A percentile compares a stretch with the other conserved stretches of the same genome.
Evolutionary conservation across 2,113 vertebrate genomes (phyloP).

Genomic region (Lamprotornis superbus): DNA sequence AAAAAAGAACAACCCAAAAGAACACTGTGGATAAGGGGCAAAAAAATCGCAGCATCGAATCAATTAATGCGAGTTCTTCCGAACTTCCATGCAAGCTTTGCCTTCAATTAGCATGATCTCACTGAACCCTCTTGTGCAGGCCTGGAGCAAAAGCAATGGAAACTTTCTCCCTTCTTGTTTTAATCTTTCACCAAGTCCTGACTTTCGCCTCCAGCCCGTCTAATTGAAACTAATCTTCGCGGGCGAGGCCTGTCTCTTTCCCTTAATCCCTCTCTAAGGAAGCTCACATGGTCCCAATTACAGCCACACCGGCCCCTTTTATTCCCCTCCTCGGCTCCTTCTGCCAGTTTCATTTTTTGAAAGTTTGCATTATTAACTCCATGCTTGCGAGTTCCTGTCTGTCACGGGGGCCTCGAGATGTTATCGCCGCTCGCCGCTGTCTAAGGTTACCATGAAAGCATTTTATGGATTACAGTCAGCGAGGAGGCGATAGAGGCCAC

Average conservation of each 20-base stretch:
- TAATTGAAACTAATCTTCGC: slow-evolving; percentile 98
- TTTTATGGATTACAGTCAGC: slow-evolving; percentile 90
- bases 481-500: slow-evolving; percentile 76
- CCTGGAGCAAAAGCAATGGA: slow-evolving; percentile 74
- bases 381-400: slow-evolving; percentile 95
- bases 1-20: not conserved
- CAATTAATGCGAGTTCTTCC: slow-evolving; percentile 68
- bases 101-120: slow-evolving; percentile 79
- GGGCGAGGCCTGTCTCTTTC: slow-evolving; percentile 94
- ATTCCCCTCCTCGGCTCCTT: slow-evolving; percentile 81
- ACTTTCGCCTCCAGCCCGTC: slow-evolving; percentile 93
- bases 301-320: slow-evolving; percentile 83
- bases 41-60: slow-evolving; percentile 64
- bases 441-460: slow-evolving; percentile 95
- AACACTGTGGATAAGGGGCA: slow-evolving; percentile 1
- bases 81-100: slow-evolving; percentile 66
- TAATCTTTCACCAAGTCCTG: slow-evolving; percentile 84
- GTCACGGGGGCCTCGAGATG: slow-evolving; percentile 95
- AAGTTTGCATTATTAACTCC: slow-evolving; percentile 97
- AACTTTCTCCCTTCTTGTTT: slow-evolving; percentile 83
- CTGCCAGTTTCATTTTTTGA: slow-evolving; percentile 86
- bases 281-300: slow-evolving; percentile 99
- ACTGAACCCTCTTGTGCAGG: slow-evolving; percentile 72
- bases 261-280: slow-evolving; percentile 88
- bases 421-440: slow-evolving; percentile 88